Evolutionary conservation across 2,113 vertebrate species (phyloP), one percentile per base, ranked within the genome.

Genomic region (Gallinago undulata): DNA sequence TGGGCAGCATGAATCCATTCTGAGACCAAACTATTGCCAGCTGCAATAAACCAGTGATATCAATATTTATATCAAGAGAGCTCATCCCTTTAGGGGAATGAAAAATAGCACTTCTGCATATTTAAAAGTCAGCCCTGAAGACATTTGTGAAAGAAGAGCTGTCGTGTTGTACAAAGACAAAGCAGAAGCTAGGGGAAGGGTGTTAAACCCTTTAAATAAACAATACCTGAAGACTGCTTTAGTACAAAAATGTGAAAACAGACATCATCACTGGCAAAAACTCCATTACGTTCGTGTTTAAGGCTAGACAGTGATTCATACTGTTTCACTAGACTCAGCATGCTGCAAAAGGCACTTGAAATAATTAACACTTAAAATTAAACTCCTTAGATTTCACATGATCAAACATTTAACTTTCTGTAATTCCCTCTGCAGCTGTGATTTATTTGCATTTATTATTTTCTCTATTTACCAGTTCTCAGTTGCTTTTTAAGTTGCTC

Each of bases 351-450:
- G 72, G 59, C 83, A 94, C 93, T 93, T 92, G 78, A 97, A 94
- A 92, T 97, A 96, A 96, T 97, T 97, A 96, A 95, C 94, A 96
- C 85, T 95, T 92, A 94, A 91, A 96, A 97, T 97, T 96, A 93
- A 95, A 93, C 84, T 89, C 81, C 95, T 96, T 94, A 93, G 84
- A 92, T 97, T 97, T 84, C 93, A 75, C 93, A 95, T 96, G 87
- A 95, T 96, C 89, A 95, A 96, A 96, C 86, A 93, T 95, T 89
- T 86, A 91, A 92, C 88, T 97, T 95, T 86, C 95, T 94, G 55
- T 85, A 95, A 97, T 91, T 93, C 90, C 56, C 74, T 95, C 93
- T 91, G 81, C 92, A 93, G 94, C 95, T 97, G 88, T 84, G 89
- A 81, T 96, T 91, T 97, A 95, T 97, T 93, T 91, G 91, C 83